Conservation (phyloP, 2,797 vertebrate genomes). For the Meda fulgida region DNA sequence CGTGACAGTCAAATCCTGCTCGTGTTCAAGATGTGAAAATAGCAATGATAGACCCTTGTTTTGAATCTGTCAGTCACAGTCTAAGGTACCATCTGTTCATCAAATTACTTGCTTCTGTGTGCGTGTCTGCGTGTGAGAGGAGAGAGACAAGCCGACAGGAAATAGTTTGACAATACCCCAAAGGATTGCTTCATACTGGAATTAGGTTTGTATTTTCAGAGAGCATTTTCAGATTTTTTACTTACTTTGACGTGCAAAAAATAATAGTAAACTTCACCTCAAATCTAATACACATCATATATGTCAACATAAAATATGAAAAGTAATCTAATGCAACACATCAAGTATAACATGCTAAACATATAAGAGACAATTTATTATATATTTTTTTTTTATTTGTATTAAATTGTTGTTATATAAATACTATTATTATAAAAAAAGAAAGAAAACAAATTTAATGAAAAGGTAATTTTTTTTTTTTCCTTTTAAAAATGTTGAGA, state of each 20-base stretch:
- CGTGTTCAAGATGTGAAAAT: slow-evolving; percentile 47
- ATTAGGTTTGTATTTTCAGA: background rate
- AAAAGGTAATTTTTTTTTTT: too few relatives aligned
- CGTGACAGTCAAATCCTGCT: background rate
- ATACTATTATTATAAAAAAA: too few relatives aligned
- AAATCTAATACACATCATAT: background rate
- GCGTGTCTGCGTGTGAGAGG: slow-evolving; percentile 13
- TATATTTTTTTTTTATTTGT: too few relatives aligned
- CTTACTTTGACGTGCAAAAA: too few relatives aligned
- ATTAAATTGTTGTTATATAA: too few relatives aligned
- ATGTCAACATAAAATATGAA: background rate
- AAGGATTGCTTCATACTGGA: background rate
- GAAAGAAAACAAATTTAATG: too few relatives aligned
- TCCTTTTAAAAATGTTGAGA: too few relatives aligned
- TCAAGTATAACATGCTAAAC: background rate
- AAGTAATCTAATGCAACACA: background rate
- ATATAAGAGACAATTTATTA: too few relatives aligned
- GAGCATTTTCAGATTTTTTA: background rate
- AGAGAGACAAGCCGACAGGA: slow-evolving; percentile 12
- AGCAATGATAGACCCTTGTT: slow-evolving; percentile 26
- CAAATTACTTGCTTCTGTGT: slow-evolving; percentile 39
- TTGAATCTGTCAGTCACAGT: slow-evolving; percentile 47
- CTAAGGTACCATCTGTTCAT: slow-evolving; percentile 43
- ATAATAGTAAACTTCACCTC: too few relatives aligned
- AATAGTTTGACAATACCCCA: slow-evolving; percentile 14